Base-by-base conservation (phyloP, 2,113 vertebrate species). In the Sigmodon hispidus region DNA sequence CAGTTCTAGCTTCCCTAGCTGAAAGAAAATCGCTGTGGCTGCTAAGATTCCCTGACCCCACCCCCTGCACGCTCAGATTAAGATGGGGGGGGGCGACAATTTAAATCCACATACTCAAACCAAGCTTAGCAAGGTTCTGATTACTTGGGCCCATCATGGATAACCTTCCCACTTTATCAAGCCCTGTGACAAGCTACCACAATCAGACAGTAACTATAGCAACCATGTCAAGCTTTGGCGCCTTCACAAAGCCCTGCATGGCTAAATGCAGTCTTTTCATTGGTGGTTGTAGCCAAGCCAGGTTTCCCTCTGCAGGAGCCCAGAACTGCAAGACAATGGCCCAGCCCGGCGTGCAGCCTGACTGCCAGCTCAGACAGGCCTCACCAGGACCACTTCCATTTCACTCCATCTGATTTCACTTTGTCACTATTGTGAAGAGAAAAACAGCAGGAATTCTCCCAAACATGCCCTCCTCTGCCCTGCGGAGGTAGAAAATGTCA, bases 81-180 rank as follows among this genome's bases (percentile, higher is more conserved):
- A 90, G 79, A 79, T 48, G 40, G 76, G 17, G 36, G 26, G 29
- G 21, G 3, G n/a, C 61, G 26, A 61, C 80, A 61, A 73, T 86
- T 93, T 89, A 52, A 93, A 94, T 70, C 96, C 90, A 90, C 59
- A 43, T 72, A 65, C 87, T 76, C 57, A 2, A 72, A 91, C 91
- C 57, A 2, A 72, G 93, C 91, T 90, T 57, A 67, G 80, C 24
- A 19, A 97, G 97, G 94, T 65, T 79, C 94, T 65, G 70, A 97
- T 98, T 98, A 98, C 95, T 97, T 89, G 61, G 94, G 80, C 86
- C 97, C 92, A 96, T 97, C 97, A 97, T 70, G 96, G 97, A 97
- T 88, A 98, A 96, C 96, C 97, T 98, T 97, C 97, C 97, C 95
- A 94, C 97, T 98, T 93, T 96, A 98, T 98, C 98, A 98, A 85